Evolutionary conservation across 1,140 invertebrate genomes (phyloP).

Genomic region (Archivesica marissinica): DNA sequence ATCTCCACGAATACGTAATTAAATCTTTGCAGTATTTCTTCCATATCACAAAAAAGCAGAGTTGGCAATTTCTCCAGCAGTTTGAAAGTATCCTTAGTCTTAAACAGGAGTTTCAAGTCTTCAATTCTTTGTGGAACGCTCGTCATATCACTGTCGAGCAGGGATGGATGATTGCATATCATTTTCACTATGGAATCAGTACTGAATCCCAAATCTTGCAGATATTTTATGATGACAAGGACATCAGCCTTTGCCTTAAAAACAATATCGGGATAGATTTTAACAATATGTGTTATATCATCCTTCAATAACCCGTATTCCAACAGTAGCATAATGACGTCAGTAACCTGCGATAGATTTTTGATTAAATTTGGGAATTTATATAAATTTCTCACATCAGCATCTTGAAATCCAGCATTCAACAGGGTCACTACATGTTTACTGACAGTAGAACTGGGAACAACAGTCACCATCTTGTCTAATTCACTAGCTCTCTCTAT

Average conservation of each 20-base stretch:
- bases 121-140: constrained; percentile 8
- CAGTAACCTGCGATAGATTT: constrained; percentile 11
- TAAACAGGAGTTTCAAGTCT: constrained; percentile 66
- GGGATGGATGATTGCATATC: neutral
- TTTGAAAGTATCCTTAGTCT: constrained; percentile 59
- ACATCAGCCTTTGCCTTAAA: neutral
- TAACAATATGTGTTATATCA: neutral
- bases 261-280: neutral
- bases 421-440: neutral
- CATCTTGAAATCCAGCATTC: neutral
- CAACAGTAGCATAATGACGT: neutral
- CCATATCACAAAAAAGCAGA: constrained; percentile 70
- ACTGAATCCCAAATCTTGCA: constrained; percentile 21
- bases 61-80: constrained; percentile 65
- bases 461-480: constrained; percentile 29
- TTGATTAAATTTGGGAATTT: neutral
- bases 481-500: neutral
- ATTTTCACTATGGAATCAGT: neutral
- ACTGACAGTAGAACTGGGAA: neutral
- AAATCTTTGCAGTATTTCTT: constrained; percentile 71
- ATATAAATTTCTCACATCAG: neutral
- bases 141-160: neutral
- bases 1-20: constrained; percentile 76
- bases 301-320: constrained; percentile 14
- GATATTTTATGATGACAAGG: neutral